Percentiles rank a stretch among this genome's conserved stretches.
Conservation (phyloP, 2,113 vertebrate genomes). For the Aptenodytes forsteri region DNA sequence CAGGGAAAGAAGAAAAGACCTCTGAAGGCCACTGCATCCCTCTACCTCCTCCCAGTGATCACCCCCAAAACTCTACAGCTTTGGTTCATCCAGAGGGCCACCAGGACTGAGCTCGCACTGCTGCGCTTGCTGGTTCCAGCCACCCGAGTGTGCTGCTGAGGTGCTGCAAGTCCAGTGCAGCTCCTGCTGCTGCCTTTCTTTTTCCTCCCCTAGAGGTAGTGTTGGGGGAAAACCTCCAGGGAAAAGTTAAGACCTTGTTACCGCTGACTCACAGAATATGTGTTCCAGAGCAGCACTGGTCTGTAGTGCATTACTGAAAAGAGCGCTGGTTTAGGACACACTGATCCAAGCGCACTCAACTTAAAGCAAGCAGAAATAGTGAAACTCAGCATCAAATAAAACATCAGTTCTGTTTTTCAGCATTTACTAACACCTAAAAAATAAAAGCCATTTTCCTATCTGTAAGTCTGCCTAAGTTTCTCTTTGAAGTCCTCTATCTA, state of each 20-base stretch:
- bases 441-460: neutral
- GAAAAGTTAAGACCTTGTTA: neutral
- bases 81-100: neutral
- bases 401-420: neutral
- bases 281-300: neutral
- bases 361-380: neutral
- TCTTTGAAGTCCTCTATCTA: neutral
- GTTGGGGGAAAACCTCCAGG: neutral
- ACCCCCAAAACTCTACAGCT: neutral
- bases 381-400: neutral
- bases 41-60: neutral
- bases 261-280: neutral
- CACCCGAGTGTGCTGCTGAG: accelerated
- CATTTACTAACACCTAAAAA: neutral
- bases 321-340: neutral
- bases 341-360: neutral
- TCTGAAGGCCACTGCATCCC: neutral
- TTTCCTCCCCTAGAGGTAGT: neutral
- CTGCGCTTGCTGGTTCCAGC: neutral
- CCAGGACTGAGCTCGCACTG: accelerated
- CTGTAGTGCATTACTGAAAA: neutral
- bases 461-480: neutral
- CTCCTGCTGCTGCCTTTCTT: neutral
- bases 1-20: neutral
- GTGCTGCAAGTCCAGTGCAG: neutral